Conservation (phyloP, 1,140 invertebrate species). For the Sitophilus oryzae region DNA sequence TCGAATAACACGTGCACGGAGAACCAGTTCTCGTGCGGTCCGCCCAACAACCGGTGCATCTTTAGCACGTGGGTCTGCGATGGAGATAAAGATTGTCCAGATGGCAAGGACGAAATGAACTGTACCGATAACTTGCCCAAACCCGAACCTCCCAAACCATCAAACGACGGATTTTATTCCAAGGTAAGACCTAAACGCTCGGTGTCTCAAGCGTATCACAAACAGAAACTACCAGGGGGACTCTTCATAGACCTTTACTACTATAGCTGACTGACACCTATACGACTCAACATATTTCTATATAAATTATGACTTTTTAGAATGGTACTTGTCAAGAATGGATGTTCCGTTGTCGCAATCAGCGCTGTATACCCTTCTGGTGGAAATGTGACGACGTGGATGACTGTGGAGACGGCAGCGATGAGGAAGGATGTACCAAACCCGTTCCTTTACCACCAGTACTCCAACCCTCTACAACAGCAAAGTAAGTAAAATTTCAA, state of each 20-base stretch:
- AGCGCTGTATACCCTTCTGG: slow-evolving; percentile 77
- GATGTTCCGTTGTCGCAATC: slow-evolving; percentile 69
- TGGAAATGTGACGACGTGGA: slow-evolving; percentile 62
- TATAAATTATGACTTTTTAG: slow-evolving; percentile 20
- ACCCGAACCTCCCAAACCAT: slow-evolving; percentile 6
- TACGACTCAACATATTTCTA: too few species aligned
- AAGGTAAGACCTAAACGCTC: too few species aligned
- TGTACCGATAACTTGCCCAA: too few species aligned
- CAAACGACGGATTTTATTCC: slow-evolving; percentile 13
- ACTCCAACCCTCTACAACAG: neutral
- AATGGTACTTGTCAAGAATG: slow-evolving; percentile 59
- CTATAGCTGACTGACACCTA: too few species aligned
- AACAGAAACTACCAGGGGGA: too few species aligned
- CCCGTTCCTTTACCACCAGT: neutral
- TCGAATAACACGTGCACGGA: slow-evolving; percentile 51
- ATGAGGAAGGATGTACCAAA: slow-evolving; percentile 52
- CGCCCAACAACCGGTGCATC: slow-evolving; percentile 58
- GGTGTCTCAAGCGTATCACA: too few species aligned
- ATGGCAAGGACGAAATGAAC: slow-evolving; percentile 66
- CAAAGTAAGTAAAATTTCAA: neutral
- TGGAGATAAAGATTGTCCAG: slow-evolving; percentile 61
- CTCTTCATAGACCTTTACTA: too few species aligned
- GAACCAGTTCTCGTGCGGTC: slow-evolving; percentile 59
- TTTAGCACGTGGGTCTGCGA: slow-evolving; percentile 68
- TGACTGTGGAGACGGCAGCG: slow-evolving; percentile 74